Evolutionary conservation across 2,888 invertebrate species (phyloP).

Genomic region (Cylloceria caligata): DNA sequence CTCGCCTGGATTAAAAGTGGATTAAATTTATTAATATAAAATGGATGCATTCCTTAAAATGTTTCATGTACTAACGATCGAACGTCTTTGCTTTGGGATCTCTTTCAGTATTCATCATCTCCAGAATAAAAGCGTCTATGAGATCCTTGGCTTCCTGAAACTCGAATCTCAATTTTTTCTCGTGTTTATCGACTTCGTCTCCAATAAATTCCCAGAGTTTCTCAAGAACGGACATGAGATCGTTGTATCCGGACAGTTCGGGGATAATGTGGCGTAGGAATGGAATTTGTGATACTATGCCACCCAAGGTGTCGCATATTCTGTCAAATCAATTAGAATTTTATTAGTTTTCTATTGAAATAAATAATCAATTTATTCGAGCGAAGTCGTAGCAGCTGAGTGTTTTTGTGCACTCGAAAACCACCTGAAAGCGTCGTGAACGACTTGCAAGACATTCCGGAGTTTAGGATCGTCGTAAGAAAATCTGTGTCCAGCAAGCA

Average conservation of each 20-base stretch:
- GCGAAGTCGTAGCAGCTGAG: not conserved
- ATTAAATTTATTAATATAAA: not conserved
- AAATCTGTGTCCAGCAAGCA: slow-evolving; percentile 89
- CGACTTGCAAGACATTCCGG: slow-evolving; percentile 86
- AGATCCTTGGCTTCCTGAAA: slow-evolving; percentile 84
- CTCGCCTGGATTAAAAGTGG: slow-evolving; percentile 78
- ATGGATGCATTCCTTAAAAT: not conserved
- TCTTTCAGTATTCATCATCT: slow-evolving; percentile 84
- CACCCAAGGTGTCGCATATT: slow-evolving; percentile 88
- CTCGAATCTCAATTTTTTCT: slow-evolving; percentile 69
- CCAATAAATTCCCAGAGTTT: slow-evolving; percentile 87
- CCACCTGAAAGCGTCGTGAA: slow-evolving; percentile 88
- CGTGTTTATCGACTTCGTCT: slow-evolving; percentile 81
- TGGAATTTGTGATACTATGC: slow-evolving; percentile 89
- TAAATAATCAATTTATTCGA: not conserved
- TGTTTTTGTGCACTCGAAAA: not conserved
- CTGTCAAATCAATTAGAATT: slow-evolving; percentile 78
- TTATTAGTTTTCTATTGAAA: not conserved
- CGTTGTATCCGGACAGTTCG: slow-evolving; percentile 87
- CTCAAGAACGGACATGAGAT: slow-evolving; percentile 85
- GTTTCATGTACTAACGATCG: slow-evolving; percentile 71
- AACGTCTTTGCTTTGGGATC: slow-evolving; percentile 73
- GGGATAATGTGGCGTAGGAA: slow-evolving; percentile 89
- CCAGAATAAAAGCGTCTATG: slow-evolving; percentile 88
- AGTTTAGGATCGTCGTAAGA: slow-evolving; percentile 87